phyloP scores from a whole-genome alignment of 2,888 invertebrate species.

The Eupithecia subumbrata region DNA sequence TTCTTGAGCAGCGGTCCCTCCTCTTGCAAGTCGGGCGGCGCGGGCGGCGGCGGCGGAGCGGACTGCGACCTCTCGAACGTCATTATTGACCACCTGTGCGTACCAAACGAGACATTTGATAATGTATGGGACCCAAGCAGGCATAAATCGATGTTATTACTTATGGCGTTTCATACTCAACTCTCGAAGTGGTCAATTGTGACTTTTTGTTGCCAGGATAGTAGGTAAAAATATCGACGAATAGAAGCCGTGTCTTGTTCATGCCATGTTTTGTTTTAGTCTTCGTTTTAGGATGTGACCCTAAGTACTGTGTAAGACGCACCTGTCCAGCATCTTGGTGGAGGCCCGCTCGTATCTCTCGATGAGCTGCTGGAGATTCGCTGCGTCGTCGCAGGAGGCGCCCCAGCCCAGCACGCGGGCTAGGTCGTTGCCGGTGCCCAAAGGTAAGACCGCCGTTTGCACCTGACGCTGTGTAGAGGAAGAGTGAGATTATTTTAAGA shows the following conservation, averaged over 20 bases:
- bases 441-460: slow-evolving; percentile 96
- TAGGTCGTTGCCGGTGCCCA: slow-evolving; percentile 98
- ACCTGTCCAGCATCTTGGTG: slow-evolving; percentile 98
- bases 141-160: neutral
- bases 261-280: neutral
- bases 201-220: neutral
- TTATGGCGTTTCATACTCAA: neutral
- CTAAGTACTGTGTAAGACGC: neutral
- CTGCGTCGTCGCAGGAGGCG: slow-evolving; percentile 97
- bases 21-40: slow-evolving; percentile 73
- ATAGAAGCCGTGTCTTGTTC: neutral
- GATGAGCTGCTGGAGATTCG: slow-evolving; percentile 94
- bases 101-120: neutral
- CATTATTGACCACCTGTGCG: slow-evolving; percentile 95
- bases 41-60: slow-evolving; percentile 84
- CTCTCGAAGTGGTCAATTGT: neutral
- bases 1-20: slow-evolving; percentile 89
- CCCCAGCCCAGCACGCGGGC: slow-evolving; percentile 98
- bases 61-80: slow-evolving; percentile 92
- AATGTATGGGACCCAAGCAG: neutral
- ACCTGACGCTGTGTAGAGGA: slow-evolving; percentile 90
- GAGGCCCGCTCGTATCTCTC: slow-evolving; percentile 98
- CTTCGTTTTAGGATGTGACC: neutral
- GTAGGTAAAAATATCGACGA: neutral
- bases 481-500: neutral